phyloP scores from a whole-genome alignment of 2,888 invertebrate species.

The Drepana falcataria region DNA sequence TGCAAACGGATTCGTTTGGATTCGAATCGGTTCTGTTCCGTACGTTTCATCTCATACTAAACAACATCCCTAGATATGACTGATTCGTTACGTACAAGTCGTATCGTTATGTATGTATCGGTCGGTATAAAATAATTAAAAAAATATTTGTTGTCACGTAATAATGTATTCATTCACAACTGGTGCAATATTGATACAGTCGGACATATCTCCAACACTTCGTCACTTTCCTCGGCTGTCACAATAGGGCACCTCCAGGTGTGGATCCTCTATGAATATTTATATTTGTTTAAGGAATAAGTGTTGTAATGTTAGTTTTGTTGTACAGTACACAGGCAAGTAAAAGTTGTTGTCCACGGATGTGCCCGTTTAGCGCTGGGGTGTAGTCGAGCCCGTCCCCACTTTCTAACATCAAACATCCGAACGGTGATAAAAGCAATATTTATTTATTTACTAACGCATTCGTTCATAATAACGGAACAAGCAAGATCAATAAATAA shows the following conservation, averaged over 20 bases:
- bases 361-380: conserved; percentile 36
- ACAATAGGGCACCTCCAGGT: background rate
- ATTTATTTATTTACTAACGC: conserved; percentile 56
- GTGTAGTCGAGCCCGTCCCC: conserved; percentile 22
- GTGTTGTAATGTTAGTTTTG: conserved; percentile 14
- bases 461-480: conserved; percentile 63
- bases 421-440: conserved; percentile 32
- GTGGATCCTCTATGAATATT: conserved; percentile 4
- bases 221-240: background rate
- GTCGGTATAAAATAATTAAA: too few species aligned
- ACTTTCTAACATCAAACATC: conserved; percentile 39
- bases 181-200: too few species aligned
- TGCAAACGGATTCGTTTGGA: too few species aligned
- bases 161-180: too few species aligned
- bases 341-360: conserved; percentile 32
- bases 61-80: too few species aligned
- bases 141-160: too few species aligned
- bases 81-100: too few species aligned
- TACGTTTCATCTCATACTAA: too few species aligned
- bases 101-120: too few species aligned
- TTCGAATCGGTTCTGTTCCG: too few species aligned
- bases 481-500: conserved; percentile 72
- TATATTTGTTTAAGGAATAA: conserved; percentile 23
- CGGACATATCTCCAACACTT: too few species aligned
- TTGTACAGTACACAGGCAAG: conserved; percentile 11